These are phyloP conservation scores for Aspidiotus destructor DNA, from an alignment of 2,888 invertebrate genomes.

Conservation along the genomic window DNA sequence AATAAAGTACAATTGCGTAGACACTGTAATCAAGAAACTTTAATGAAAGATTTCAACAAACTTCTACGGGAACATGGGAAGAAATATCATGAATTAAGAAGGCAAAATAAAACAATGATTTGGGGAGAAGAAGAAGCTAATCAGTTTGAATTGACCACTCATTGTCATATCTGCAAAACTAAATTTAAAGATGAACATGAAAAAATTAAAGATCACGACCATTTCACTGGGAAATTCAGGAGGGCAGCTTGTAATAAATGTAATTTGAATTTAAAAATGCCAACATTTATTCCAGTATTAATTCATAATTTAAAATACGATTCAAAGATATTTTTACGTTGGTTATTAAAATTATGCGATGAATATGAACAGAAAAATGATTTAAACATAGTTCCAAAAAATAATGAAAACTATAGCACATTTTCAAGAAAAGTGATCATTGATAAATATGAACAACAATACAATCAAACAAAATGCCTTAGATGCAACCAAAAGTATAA, in stretches of 20 bases:
- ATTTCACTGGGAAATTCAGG: too few relatives aligned
- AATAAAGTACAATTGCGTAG: not conserved
- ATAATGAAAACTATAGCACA: slow-evolving; percentile 6
- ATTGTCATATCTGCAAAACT: slow-evolving; percentile 17
- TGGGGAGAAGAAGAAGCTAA: slow-evolving; percentile 11
- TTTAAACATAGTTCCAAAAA: slow-evolving; percentile 1
- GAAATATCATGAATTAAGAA: slow-evolving; percentile 11
- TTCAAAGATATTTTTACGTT: not conserved
- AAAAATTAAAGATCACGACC: slow-evolving; percentile 11
- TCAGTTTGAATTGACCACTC: slow-evolving; percentile 18
- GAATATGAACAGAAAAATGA: not conserved
- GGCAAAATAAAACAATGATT: not conserved
- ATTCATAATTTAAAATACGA: not conserved
- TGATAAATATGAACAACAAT: not conserved
- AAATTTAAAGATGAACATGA: slow-evolving; percentile 24
- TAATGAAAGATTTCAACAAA: slow-evolving; percentile 9
- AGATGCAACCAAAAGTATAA: not conserved
- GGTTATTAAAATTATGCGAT: slow-evolving; percentile 1
- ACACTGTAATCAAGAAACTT: slow-evolving; percentile 1
- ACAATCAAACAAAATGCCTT: not conserved
- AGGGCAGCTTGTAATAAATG: too few relatives aligned
- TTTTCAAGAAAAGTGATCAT: not conserved
- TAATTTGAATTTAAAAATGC: too few relatives aligned
- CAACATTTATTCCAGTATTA: too few relatives aligned
- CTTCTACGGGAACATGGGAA: too few relatives aligned